phyloP scores from a whole-genome alignment of 1,140 invertebrate species.

The Drosophila virilis region DNA sequence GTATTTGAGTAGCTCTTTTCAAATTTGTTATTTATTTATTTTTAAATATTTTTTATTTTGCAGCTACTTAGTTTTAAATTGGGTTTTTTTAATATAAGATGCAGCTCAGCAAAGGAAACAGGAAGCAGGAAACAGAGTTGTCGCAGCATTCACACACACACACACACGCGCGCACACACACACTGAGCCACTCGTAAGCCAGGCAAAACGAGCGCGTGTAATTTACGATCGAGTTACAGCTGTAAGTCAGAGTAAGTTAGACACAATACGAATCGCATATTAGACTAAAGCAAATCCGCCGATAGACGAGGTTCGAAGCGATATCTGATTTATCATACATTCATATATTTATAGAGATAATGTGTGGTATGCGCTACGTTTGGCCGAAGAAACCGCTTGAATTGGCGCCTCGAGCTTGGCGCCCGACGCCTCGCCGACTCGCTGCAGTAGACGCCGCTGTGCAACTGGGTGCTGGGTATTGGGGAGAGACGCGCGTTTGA shows the following conservation, averaged over 20 bases:
- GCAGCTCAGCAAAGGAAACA: conserved; percentile 1
- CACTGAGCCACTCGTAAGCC: not conserved
- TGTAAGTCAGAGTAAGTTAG: conserved; percentile 10
- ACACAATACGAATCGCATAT: conserved; percentile 4
- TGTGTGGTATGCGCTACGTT: not conserved
- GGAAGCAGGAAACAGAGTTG: conserved; percentile 2
- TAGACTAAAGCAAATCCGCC: not conserved
- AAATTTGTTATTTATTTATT: not conserved
- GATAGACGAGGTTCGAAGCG: conserved; percentile 2
- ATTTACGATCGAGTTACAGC: conserved; percentile 59
- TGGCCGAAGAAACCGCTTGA: not conserved
- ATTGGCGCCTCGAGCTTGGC: conserved; percentile 6
- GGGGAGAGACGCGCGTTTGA: conserved; percentile 8
- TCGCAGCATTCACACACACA: conserved; percentile 4
- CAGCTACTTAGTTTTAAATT: not conserved
- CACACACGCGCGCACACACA: conserved; percentile 2
- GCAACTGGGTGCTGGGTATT: conserved; percentile 1
- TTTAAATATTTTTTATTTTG: conserved; percentile 9
- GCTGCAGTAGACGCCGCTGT: not conserved
- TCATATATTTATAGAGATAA: not conserved
- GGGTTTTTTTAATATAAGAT: not conserved
- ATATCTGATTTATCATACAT: not conserved
- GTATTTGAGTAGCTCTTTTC: not conserved
- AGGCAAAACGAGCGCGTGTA: conserved; percentile 35
- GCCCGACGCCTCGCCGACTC: too few relatives aligned